A percentile compares a stretch with the other conserved stretches of the same genome.
phyloP scores from a whole-genome alignment of 2,888 invertebrate genomes.

The Emmelina monodactyla region DNA sequence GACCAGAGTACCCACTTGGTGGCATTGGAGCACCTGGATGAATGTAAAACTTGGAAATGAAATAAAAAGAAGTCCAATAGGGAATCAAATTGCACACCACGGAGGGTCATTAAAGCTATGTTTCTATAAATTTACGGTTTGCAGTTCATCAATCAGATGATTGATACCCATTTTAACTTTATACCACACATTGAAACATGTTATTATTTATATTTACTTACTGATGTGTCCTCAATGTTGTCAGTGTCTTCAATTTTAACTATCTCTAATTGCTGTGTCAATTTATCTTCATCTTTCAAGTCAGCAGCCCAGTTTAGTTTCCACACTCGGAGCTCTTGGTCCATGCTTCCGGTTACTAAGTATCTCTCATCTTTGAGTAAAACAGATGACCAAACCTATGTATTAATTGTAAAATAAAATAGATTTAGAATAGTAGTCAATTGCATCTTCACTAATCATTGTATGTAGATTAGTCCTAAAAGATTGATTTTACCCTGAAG shows the following conservation, averaged over 20 bases:
- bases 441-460: too few species aligned
- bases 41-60: neutral
- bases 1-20: conserved; percentile 80
- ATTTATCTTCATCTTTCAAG: conserved; percentile 52
- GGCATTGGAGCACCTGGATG: conserved; percentile 70
- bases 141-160: too few species aligned
- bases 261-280: conserved; percentile 53
- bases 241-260: conserved; percentile 62
- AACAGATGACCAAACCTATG: conserved; percentile 85
- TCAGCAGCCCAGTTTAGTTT: conserved; percentile 70
- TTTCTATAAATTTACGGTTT: too few species aligned
- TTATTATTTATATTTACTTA: conserved; percentile 44
- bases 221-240: conserved; percentile 62
- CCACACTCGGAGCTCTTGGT: conserved; percentile 87
- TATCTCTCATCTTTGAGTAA: conserved; percentile 80
- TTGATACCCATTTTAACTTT: too few species aligned
- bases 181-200: too few species aligned
- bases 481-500: too few species aligned
- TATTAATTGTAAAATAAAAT: too few species aligned
- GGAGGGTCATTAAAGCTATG: too few species aligned
- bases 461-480: too few species aligned
- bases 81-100: too few species aligned
- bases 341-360: conserved; percentile 87
- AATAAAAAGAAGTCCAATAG: neutral
- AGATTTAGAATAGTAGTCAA: too few species aligned